A percentile compares a stretch with the other conserved stretches of the same genome.
Evolutionary conservation across 2,113 vertebrate species (phyloP).

Genomic region (Plecturocebus donacophilus): DNA sequence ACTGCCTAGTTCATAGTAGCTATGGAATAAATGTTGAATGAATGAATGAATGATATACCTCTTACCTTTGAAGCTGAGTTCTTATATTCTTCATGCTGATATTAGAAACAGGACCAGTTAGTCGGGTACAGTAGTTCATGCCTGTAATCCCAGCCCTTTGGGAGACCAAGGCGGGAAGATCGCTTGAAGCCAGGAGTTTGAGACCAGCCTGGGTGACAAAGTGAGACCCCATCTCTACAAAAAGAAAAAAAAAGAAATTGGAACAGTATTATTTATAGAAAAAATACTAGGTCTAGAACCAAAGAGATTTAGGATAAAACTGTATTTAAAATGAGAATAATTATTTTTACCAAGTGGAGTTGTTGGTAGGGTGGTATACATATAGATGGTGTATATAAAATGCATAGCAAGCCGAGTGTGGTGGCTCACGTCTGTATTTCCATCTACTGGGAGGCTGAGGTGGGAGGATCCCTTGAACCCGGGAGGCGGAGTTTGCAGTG

Average conservation of each 20-base stretch:
- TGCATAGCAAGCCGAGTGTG: no score
- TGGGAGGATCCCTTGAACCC: no score
- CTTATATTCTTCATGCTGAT: not conserved
- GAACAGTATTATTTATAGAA: slow-evolving; percentile 9
- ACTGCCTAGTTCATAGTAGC: not conserved
- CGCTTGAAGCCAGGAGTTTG: no score
- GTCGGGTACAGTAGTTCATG: no score
- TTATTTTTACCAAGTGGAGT: not conserved
- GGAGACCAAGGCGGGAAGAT: no score
- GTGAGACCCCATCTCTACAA: no score
- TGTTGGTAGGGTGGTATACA: not conserved
- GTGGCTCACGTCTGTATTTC: no score
- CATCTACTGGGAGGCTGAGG: no score
- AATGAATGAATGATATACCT: not conserved
- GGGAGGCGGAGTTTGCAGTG: no score
- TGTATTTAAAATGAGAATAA: not conserved
- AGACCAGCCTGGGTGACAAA: no score
- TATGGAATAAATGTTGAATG: not conserved
- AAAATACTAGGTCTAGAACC: not conserved
- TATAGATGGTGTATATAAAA: not conserved
- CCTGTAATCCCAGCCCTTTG: no score
- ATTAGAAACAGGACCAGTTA: not conserved
- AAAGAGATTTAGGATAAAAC: not conserved
- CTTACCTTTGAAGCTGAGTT: not conserved
- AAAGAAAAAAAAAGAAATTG: not conserved